phyloP scores from a whole-genome alignment of 37 sponge, comb jelly and placozoan genomes.

The Crambe crambe region DNA sequence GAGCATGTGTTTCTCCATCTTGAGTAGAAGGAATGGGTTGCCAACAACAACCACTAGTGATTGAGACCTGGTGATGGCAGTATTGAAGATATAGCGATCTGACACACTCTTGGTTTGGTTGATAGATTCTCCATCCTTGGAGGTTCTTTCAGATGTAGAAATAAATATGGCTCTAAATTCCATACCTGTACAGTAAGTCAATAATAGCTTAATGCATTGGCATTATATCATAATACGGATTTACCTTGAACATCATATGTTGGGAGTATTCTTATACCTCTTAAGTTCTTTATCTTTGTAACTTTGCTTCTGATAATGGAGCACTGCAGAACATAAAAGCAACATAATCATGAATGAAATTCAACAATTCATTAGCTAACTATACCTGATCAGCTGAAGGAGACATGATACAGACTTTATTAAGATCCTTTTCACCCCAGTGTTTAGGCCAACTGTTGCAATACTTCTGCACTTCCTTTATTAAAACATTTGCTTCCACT shows the following conservation, averaged over 20 bases:
- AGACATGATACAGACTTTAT: slow-evolving; percentile 58
- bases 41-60: slow-evolving; percentile 75
- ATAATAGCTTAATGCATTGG: neutral
- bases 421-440: slow-evolving; percentile 35
- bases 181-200: slow-evolving; percentile 20
- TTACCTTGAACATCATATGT: slow-evolving; percentile 54
- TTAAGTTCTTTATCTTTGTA: neutral
- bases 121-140: neutral
- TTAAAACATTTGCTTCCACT: slow-evolving; percentile 23
- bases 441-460: slow-evolving; percentile 48
- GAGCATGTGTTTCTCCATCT: slow-evolving; percentile 33
- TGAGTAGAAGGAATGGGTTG: slow-evolving; percentile 65
- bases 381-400: slow-evolving; percentile 53
- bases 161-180: slow-evolving; percentile 69
- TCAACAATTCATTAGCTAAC: neutral
- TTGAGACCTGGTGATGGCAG: slow-evolving; percentile 65
- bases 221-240: too few species aligned
- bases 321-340: slow-evolving; percentile 19
- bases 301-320: neutral
- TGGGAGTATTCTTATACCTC: slow-evolving; percentile 19
- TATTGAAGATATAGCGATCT: slow-evolving; percentile 67
- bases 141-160: slow-evolving; percentile 47
- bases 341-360: neutral
- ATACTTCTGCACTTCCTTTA: slow-evolving; percentile 24
- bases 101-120: slow-evolving; percentile 62